A percentile compares a stretch with the other conserved stretches of the same genome.
Evolutionary conservation across 2,797 vertebrate genomes (phyloP).

Genomic region (Phrynocephalus vlangalii): DNA sequence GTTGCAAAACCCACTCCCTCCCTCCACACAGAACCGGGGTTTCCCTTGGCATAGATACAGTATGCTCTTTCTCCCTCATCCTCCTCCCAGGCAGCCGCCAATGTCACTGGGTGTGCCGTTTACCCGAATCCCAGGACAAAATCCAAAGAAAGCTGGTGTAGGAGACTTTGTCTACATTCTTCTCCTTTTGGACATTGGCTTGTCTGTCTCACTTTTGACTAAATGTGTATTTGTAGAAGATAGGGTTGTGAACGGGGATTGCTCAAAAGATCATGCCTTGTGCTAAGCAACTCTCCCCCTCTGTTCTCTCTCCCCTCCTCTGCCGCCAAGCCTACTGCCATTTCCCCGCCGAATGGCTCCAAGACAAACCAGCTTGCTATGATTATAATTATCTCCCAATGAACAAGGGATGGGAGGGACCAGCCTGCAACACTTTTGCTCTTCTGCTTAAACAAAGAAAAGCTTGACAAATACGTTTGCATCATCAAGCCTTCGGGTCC

Average conservation of each 20-base stretch:
- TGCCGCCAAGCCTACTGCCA: constrained; percentile 1
- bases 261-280: constrained; percentile 25
- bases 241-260: constrained; percentile 60
- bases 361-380: constrained; percentile 52
- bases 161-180: background rate
- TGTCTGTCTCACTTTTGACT: constrained; percentile 43
- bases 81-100: background rate
- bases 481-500: constrained; percentile 55
- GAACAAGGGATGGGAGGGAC: constrained; percentile 53
- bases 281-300: constrained; percentile 47
- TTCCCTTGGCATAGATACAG: background rate
- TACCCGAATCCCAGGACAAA: background rate
- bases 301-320: background rate
- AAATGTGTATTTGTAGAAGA: constrained; percentile 62
- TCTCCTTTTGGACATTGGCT: background rate
- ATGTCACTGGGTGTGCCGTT: background rate
- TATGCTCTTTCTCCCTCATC: too few relatives aligned
- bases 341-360: constrained; percentile 46
- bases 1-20: background rate
- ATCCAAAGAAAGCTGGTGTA: background rate
- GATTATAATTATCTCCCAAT: constrained; percentile 70
- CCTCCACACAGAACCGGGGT: background rate
- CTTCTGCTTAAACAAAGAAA: constrained; percentile 63
- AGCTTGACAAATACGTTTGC: constrained; percentile 64
- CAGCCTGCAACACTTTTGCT: constrained; percentile 58